Evolutionary conservation across 2,888 invertebrate genomes (phyloP).

Genomic region (Sepioteuthis lessoniana): DNA sequence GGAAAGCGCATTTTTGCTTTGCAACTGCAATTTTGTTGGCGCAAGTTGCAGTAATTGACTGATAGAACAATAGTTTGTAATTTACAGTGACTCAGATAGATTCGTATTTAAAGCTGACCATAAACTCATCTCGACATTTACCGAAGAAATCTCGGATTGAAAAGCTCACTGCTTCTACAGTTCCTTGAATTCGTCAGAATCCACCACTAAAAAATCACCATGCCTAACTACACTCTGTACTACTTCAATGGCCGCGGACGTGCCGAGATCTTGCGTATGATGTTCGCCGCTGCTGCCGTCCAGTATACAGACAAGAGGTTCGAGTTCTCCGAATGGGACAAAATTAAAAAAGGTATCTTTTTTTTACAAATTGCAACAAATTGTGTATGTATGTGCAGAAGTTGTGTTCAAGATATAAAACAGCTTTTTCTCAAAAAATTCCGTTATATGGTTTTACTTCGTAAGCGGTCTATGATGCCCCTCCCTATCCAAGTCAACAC

Average conservation of each 20-base stretch:
- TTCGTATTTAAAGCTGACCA: not conserved
- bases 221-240: not conserved
- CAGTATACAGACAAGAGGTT: not conserved
- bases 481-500: too few relatives aligned
- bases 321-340: not conserved
- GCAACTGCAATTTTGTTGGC: not conserved
- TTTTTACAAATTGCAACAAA: too few relatives aligned
- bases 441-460: too few relatives aligned
- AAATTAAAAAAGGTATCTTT: not conserved
- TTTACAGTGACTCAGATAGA: not conserved
- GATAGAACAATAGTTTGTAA: not conserved
- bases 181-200: too few relatives aligned
- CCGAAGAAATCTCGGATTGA: not conserved
- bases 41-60: not conserved
- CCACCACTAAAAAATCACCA: not conserved
- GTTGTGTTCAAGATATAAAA: too few relatives aligned
- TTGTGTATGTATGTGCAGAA: too few relatives aligned
- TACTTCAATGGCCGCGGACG: conserved; percentile 15
- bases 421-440: too few relatives aligned
- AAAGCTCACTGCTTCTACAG: not conserved
- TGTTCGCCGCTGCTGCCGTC: not conserved
- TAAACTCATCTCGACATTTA: not conserved
- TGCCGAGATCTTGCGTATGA: not conserved
- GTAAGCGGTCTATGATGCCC: too few relatives aligned
- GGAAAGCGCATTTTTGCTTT: not conserved